Percentiles rank a stretch among this genome's conserved stretches.
These are phyloP conservation scores for Limenitis camilla DNA, from an alignment of 2,888 invertebrate genomes.

Conservation along the genomic window DNA sequence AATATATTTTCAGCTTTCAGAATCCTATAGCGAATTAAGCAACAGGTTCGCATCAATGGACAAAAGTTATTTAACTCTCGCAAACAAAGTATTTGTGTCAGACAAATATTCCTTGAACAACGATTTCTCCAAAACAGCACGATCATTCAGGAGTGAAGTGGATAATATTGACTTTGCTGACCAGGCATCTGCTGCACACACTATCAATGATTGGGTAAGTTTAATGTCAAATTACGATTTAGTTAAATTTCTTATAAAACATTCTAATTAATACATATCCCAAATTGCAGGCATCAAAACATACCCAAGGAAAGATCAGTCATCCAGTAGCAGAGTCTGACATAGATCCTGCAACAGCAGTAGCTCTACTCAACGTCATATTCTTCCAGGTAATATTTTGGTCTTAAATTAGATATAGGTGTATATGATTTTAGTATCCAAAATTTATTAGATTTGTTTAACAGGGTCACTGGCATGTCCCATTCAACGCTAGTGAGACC, in stretches of 20 bases:
- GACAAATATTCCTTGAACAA: constrained; percentile 28
- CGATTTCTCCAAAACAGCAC: constrained; percentile 27
- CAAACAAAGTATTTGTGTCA: constrained; percentile 41
- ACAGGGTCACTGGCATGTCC: constrained; percentile 48
- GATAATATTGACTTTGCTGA: constrained; percentile 5
- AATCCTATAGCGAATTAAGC: constrained; percentile 33
- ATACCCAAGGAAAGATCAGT: constrained; percentile 41
- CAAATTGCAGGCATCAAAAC: constrained; percentile 37
- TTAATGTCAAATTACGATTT: constrained; percentile 14
- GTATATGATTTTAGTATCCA: not conserved
- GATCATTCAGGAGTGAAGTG: constrained; percentile 25
- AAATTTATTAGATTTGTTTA: too few species aligned
- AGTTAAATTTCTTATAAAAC: too few species aligned
- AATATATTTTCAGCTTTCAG: constrained; percentile 29
- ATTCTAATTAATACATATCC: too few species aligned
- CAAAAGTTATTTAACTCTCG: constrained; percentile 35
- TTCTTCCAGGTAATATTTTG: constrained; percentile 32
- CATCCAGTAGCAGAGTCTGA: constrained; percentile 29
- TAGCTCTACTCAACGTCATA: constrained; percentile 42
- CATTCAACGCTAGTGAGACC: constrained; percentile 37
- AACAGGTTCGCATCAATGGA: constrained; percentile 32
- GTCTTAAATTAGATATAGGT: not conserved
- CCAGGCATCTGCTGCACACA: constrained; percentile 1
- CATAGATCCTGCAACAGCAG: constrained; percentile 26
- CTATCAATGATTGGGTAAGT: constrained; percentile 12